Evolutionary conservation across 1,140 invertebrate species (phyloP), one percentile per base, ranked within the genome.

Genomic region (Trichomalopsis sarcophagae): DNA sequence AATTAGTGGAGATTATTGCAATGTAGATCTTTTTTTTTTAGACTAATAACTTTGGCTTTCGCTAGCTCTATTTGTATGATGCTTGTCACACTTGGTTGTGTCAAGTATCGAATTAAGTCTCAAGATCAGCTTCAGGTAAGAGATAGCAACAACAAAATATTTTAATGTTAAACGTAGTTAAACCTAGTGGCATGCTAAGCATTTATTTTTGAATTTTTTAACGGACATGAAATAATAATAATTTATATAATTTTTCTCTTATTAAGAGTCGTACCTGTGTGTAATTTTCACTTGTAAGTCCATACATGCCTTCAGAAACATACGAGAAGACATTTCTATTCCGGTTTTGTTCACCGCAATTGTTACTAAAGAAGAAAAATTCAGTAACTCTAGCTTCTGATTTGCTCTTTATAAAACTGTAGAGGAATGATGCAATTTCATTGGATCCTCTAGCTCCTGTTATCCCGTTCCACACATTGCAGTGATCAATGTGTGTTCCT

Each of bases 41-140:
- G 27, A 27, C 27, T 27, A 0, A 27, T 27, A 1, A 27, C 27
- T 2, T 27, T 27, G 27, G 27, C 27, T 27, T 2, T 27, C 27
- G 27, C 27, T 27, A 1, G 27, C 1, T 27, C 27, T 1, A 27
- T 27, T 27, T 27, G 27, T 1, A 27, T 27, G 27, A 2, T 1
- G 27, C 27, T 27, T 1, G 27, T 1, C 27, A 27, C 27, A 27
- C 27, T 27, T 27, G 0, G 27, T 27, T 27, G 27, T 27, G 82
- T 96, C 96, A 78, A 96, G 95, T 89, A 92, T 97, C 68, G 95
- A 96, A 17, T 96, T 96, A 87, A 96, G 96, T 89, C 94, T 97
- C 78, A 97, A 97, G 93, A 94, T 97, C 81, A 97, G 96, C 89
- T 97, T 97, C 89, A 96, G 96, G 97, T 97, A 94, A 96, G 94